These are phyloP conservation scores for Phrynosoma platyrhinos DNA, from an alignment of 2,113 vertebrate species.

Conservation along the genomic window DNA sequence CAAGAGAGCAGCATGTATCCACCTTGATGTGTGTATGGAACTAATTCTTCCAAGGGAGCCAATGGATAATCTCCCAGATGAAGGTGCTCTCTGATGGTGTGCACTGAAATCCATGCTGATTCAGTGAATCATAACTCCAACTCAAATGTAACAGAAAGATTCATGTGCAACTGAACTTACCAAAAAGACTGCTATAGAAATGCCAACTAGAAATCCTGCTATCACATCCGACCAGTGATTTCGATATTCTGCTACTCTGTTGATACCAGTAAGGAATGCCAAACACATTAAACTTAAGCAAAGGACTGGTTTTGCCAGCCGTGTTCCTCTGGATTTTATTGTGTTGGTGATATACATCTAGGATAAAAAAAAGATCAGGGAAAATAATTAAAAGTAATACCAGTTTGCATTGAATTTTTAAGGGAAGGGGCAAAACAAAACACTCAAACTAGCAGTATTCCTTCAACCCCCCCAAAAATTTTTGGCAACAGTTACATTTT, in stretches of 20 bases:
- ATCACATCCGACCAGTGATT: conserved; percentile 99
- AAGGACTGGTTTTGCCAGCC: conserved; percentile 93
- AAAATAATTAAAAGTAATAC: conserved; percentile 48
- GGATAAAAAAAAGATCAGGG: conserved; percentile 46
- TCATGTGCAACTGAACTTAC: conserved; percentile 77
- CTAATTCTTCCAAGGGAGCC: too few species aligned
- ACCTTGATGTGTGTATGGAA: too few species aligned
- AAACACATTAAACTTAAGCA: conserved; percentile 93
- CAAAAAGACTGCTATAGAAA: conserved; percentile 94
- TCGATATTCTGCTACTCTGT: conserved; percentile 97
- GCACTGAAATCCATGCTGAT: not conserved
- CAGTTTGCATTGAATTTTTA: not conserved
- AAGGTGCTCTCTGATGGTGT: not conserved
- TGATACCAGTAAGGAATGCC: conserved; percentile 96
- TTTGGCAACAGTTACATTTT: not conserved
- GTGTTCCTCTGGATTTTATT: conserved; percentile 93
- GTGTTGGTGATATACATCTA: conserved; percentile 98
- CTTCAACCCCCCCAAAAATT: too few species aligned
- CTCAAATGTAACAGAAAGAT: not conserved
- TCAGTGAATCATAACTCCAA: not conserved
- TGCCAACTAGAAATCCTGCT: conserved; percentile 93
- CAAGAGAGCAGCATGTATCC: not conserved
- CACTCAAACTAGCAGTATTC: not conserved
- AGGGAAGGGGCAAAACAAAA: not conserved
- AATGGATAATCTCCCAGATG: too few species aligned